A percentile compares a stretch with the other conserved stretches of the same genome.
Conservation (phyloP, 2,797 vertebrate species). For the Clarias laeviceps region DNA sequence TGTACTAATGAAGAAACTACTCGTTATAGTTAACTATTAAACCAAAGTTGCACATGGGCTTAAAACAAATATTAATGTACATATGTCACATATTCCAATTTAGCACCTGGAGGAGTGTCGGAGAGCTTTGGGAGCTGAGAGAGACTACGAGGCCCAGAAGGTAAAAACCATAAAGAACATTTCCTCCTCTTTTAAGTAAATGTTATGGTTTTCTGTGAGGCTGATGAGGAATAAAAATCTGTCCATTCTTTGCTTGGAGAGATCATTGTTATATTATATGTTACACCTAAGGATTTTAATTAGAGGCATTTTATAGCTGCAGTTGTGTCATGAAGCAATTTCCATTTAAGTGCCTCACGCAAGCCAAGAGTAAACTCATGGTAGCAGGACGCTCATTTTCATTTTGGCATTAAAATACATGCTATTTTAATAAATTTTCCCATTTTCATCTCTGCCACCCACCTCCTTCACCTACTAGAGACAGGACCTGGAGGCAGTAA, state of each 20-base stretch:
- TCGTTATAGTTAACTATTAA: background rate
- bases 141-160: constrained; percentile 93
- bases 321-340: background rate
- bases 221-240: background rate
- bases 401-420: background rate
- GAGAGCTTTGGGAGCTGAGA: constrained; percentile 82
- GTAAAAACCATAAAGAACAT: constrained; percentile 67
- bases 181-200: background rate
- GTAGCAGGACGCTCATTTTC: background rate
- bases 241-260: background rate
- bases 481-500: constrained; percentile 92
- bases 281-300: background rate
- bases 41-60: background rate
- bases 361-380: background rate
- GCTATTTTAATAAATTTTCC: too few relatives aligned
- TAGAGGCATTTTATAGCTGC: background rate
- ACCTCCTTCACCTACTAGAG: constrained; percentile 71
- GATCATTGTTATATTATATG: background rate
- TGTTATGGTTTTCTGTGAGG: background rate
- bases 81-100: constrained; percentile 47
- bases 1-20: background rate
- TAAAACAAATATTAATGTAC: background rate
- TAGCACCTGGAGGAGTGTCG: constrained; percentile 82
- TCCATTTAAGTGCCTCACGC: background rate
- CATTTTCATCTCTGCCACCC: background rate